A percentile compares a stretch with the other conserved stretches of the same genome.
These are phyloP conservation scores for Orgyia antiqua DNA, from an alignment of 2,888 invertebrate genomes.

Conservation along the genomic window DNA sequence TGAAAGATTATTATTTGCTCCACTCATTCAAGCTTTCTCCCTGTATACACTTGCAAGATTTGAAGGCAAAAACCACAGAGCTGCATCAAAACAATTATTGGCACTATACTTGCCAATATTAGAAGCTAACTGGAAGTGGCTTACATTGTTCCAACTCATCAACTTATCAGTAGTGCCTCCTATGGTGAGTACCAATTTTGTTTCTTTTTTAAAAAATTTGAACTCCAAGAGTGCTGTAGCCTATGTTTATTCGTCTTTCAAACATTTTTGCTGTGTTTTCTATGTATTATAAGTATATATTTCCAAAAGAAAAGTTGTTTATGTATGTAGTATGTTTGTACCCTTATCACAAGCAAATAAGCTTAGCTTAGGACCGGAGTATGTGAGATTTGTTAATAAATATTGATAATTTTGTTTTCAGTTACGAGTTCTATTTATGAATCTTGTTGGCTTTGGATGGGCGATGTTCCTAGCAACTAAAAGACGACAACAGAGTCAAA, in stretches of 20 bases:
- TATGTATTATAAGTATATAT: too few species aligned
- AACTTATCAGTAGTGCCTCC: constrained; percentile 88
- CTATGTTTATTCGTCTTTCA: too few species aligned
- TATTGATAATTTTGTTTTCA: constrained; percentile 54
- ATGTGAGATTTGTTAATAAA: too few species aligned
- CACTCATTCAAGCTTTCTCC: constrained; percentile 84
- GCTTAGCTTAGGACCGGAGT: too few species aligned
- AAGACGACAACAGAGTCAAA: constrained; percentile 74
- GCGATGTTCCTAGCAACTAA: constrained; percentile 85
- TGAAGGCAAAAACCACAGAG: constrained; percentile 85
- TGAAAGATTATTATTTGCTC: constrained; percentile 85
- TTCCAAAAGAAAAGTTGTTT: too few species aligned
- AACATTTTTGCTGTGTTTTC: too few species aligned
- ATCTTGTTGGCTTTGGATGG: constrained; percentile 89
- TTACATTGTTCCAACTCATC: constrained; percentile 85
- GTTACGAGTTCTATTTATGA: constrained; percentile 86
- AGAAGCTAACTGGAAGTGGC: constrained; percentile 86
- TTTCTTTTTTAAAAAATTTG: background rate
- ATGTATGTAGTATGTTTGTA: too few species aligned
- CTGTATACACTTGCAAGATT: constrained; percentile 85
- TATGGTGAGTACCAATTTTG: constrained; percentile 80
- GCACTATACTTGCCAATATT: constrained; percentile 82
- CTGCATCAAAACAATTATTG: constrained; percentile 80
- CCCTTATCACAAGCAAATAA: too few species aligned
- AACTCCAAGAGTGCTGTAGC: too few species aligned